A percentile compares a stretch with the other conserved stretches of the same genome.
Evolutionary conservation across 2,113 vertebrate genomes (phyloP).

Genomic region (Laterallus jamaicensis): DNA sequence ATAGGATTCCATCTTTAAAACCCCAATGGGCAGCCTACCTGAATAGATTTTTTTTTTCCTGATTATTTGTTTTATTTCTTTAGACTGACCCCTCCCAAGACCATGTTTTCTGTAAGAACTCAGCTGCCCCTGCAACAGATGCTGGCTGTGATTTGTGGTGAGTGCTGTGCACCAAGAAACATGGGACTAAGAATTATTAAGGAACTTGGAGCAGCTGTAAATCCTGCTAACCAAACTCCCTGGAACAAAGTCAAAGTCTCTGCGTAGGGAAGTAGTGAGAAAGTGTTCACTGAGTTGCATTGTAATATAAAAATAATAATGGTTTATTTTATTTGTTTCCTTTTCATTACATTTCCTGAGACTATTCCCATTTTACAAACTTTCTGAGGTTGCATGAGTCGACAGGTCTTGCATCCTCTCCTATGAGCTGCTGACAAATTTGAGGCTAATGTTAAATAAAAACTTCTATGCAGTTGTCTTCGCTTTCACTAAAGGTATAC

Average conservation of each 20-base stretch:
- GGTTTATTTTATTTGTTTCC: neutral
- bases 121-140: neutral
- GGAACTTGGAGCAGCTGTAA: neutral
- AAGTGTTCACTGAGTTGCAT: neutral
- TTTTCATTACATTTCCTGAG: neutral
- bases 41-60: neutral
- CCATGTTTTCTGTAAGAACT: neutral
- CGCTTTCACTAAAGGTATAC: neutral
- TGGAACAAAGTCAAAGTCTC: neutral
- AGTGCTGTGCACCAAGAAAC: neutral
- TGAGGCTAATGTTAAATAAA: neutral
- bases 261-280: neutral
- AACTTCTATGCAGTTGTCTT: neutral
- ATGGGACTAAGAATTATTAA: neutral
- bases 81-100: neutral
- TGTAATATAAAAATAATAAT: neutral
- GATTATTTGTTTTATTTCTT: neutral
- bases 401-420: neutral
- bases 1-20: neutral
- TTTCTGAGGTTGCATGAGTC: neutral
- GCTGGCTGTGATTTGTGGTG: neutral
- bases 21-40: accelerated
- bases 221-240: neutral
- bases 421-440: neutral
- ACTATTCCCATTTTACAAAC: neutral